Evolutionary conservation across 1,140 invertebrate species (phyloP).

Genomic region (Halictus rubicundus): DNA sequence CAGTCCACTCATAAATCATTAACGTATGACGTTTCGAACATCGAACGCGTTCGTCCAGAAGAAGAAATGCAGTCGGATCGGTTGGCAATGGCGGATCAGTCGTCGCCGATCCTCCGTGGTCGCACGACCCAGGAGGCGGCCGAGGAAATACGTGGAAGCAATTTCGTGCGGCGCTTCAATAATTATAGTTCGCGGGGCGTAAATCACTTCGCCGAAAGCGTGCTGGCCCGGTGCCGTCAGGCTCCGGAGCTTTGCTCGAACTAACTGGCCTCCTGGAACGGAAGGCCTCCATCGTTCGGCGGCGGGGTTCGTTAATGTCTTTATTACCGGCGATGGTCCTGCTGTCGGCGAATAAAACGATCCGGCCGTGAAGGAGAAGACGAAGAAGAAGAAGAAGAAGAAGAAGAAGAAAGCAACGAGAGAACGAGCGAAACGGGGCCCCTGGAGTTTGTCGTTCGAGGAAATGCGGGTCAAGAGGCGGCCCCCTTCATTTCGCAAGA

Average conservation of each 20-base stretch:
- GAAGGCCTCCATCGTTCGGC: slow-evolving; percentile 62
- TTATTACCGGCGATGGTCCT: slow-evolving; percentile 61
- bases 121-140: too few relatives aligned
- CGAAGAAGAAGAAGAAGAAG: slow-evolving; percentile 27
- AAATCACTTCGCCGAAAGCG: slow-evolving; percentile 71
- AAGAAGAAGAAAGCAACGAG: slow-evolving; percentile 22
- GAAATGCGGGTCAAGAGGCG: slow-evolving; percentile 2
- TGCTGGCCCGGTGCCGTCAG: slow-evolving; percentile 28
- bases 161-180: slow-evolving; percentile 67
- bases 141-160: slow-evolving; percentile 52
- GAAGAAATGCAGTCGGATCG: too few relatives aligned
- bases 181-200: slow-evolving; percentile 65
- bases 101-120: too few relatives aligned
- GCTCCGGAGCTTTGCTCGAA: slow-evolving; percentile 49
- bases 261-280: slow-evolving; percentile 64
- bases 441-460: background rate
- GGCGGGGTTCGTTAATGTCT: slow-evolving; percentile 63
- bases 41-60: too few relatives aligned
- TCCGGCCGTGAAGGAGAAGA: slow-evolving; percentile 18
- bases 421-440: background rate
- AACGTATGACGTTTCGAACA: too few relatives aligned
- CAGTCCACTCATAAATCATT: too few relatives aligned
- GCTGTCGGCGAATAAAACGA: slow-evolving; percentile 40
- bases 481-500: background rate
- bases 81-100: too few relatives aligned